Evolutionary conservation across 1,140 invertebrate species (phyloP).

Genomic region (Archivesica marissinica): DNA sequence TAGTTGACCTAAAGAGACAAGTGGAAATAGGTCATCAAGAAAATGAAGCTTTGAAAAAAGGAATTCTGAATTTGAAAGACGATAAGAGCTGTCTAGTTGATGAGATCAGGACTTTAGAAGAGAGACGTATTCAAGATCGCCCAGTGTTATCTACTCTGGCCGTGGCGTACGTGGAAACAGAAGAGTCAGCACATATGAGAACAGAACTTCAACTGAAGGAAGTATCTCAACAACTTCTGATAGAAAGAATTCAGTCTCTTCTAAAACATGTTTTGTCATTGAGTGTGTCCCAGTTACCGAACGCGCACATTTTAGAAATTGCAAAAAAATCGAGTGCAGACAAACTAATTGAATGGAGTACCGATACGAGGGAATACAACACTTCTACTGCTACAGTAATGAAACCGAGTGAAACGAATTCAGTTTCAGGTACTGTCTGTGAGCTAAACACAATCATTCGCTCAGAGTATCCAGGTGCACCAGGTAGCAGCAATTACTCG

Average conservation of each 20-base stretch:
- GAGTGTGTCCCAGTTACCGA: constrained; percentile 26
- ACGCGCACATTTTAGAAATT: constrained; percentile 23
- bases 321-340: constrained; percentile 46
- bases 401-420: constrained; percentile 3
- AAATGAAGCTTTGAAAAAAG: constrained; percentile 75
- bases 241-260: constrained; percentile 44
- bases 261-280: constrained; percentile 29
- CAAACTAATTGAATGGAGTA: constrained; percentile 19
- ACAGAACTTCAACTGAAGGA: constrained; percentile 23
- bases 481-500: constrained; percentile 46
- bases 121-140: neutral
- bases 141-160: neutral
- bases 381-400: neutral
- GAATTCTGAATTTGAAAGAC: constrained; percentile 68
- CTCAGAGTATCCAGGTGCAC: neutral
- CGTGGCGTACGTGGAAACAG: constrained; percentile 33
- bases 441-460: neutral
- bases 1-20: constrained; percentile 89
- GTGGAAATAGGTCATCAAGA: constrained; percentile 90
- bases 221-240: neutral
- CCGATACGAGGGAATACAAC: neutral
- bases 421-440: neutral
- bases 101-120: constrained; percentile 85
- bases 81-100: constrained; percentile 81
- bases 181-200: constrained; percentile 9